Evolutionary conservation across 2,797 vertebrate genomes (phyloP), one percentile per base, ranked within the genome.

Genomic region (Siniperca undulata): DNA sequence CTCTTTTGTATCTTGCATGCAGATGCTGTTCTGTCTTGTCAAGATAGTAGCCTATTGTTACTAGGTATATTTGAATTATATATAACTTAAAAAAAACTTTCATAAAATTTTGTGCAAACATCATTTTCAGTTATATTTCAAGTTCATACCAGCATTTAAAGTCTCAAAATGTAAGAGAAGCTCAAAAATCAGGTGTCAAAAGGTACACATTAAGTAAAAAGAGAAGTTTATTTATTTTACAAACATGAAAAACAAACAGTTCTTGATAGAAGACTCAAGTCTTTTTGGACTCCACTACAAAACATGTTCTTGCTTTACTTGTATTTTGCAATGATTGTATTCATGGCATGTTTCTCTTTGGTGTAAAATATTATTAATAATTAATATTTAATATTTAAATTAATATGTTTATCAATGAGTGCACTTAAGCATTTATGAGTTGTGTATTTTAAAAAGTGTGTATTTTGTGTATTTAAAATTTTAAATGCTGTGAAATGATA

Each of bases 261-360:
- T 71, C 16, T 30, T 24, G 9, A 4, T 17, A 17, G 4, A 24
- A 24, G 10, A 24, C 53, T 55, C 9, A 4, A 55, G 11, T n/a
- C 6, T 67, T 76, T 68, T 77, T 60, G 19, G 55, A 52, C 5
- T 19, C 10, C 10, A 10, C 2, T 7, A 12, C 2, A 74, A 61
- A 78, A 84, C 20, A 22, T 78, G 70, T 70, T 84, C 22, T 67
- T 86, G 55, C 53, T 90, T 85, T 82, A 55, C 52, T 70, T 87
- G 88, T 80, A 59, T 84, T 90, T 89, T 87, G 27, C 40, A 58
- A 81, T 48, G 61, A 80, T 68, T 86, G 71, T 87, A 69, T 86
- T 82, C 34, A 79, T 48, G 59, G 93, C 92, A 94, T 92, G 92
- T 85, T 91, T 86, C 52, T 88, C 70, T 85, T 84, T 84, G 56